Base-by-base conservation (phyloP, 2,113 vertebrate genomes). In the Eclectus roratus region DNA sequence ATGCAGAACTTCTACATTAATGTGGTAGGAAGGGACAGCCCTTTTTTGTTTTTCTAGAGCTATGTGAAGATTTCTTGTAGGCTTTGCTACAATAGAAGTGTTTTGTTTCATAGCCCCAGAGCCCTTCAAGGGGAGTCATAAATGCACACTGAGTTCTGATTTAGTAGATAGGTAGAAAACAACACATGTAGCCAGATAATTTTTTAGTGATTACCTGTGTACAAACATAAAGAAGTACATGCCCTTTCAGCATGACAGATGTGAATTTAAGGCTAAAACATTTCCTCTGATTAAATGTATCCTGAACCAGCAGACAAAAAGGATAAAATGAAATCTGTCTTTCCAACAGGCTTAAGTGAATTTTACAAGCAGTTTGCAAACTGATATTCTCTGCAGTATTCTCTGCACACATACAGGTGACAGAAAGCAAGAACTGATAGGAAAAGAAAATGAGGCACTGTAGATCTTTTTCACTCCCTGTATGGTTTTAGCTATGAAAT, bases 71-170 rank as follows among this genome's bases (percentile, higher is more conserved):
- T 86, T 70, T 50, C 72, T 76, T 55, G 37, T 28, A 58, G 50
- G 64, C 17, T 91, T 81, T 91, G n/a, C 49, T 83, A 27, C 49
- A 56, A 50, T 43, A 80, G 70, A 81, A 70, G 10, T 20, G 17
- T 25, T 93, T 77, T 93, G 78, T 93, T 97, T 94, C 91, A 46
- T 17, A 91, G 83, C 79, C 39, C 80, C 33, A 11, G 28, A 71
- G 39, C 88, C 91, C 68, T 95, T 86, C 28, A 39, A 68, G 6
- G 24, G 63, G 68, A 58, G 55, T 82, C 61, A 85, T 44, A 89
- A 97, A 96, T 92, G 76, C 89, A 95, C 68, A 91, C 70, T 28
- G 24, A 31, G 3, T 78, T 77, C 56, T 29, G 5, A 87, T 89
- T 64, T 85, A 68, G 80, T 27, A 80, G 86, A 47, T 49, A 93